Evolutionary conservation across 1,140 invertebrate species (phyloP).

Genomic region (Rhopalosiphum maidis): DNA sequence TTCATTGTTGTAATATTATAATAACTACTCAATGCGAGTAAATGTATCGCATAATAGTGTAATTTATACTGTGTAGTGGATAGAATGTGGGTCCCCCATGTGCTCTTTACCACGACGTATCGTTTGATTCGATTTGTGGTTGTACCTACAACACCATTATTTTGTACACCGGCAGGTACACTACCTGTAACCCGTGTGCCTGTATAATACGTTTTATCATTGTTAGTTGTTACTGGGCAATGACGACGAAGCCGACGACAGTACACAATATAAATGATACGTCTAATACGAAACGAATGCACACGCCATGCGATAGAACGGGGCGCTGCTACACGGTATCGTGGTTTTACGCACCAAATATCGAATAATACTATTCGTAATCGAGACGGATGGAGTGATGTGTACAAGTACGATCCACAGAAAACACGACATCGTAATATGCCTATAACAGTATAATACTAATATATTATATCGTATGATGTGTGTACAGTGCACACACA

Average conservation of each 20-base stretch:
- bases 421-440: background rate
- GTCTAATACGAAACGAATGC: background rate
- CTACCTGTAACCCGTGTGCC: too few species aligned
- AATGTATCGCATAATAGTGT: background rate
- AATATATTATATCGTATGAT: background rate
- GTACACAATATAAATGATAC: too few species aligned
- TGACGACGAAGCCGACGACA: background rate
- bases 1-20: background rate
- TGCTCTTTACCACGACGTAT: background rate
- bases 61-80: background rate
- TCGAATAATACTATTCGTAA: background rate
- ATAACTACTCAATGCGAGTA: background rate
- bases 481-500: background rate
- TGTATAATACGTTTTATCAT: background rate
- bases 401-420: background rate
- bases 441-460: too few species aligned
- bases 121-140: background rate
- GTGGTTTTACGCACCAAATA: background rate
- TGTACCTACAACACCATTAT: background rate
- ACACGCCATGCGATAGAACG: background rate
- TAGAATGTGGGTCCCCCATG: conserved; percentile 9
- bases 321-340: too few species aligned
- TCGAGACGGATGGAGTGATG: background rate
- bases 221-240: background rate
- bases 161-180: background rate